Evolutionary conservation across 2,888 invertebrate genomes (phyloP).

Genomic region (Tanytarsus gracilentus): DNA sequence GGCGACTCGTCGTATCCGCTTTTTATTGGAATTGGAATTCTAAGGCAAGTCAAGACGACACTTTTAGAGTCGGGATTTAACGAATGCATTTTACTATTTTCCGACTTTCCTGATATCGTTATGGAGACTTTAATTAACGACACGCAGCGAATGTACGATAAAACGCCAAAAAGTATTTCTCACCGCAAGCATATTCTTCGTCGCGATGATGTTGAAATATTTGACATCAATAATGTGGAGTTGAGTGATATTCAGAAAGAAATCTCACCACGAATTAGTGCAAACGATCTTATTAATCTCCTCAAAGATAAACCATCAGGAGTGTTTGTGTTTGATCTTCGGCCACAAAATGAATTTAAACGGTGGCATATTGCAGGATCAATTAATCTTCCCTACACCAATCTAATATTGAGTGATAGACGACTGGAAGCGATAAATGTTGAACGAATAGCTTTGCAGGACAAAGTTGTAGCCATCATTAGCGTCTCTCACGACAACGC

Average conservation of each 20-base stretch:
- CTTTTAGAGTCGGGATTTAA: conserved; percentile 89
- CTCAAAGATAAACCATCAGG: conserved; percentile 51
- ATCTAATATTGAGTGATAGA: conserved; percentile 60
- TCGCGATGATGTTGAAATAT: conserved; percentile 36
- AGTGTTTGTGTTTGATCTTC: conserved; percentile 59
- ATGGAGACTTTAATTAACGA: conserved; percentile 87
- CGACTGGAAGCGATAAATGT: conserved; percentile 62
- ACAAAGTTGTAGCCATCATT: conserved; percentile 59
- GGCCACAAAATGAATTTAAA: conserved; percentile 60
- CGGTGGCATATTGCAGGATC: conserved; percentile 71
- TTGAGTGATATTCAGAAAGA: conserved; percentile 62
- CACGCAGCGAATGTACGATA: conserved; percentile 74
- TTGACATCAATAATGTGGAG: conserved; percentile 58
- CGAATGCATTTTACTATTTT: conserved; percentile 95
- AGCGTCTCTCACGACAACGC: conserved; percentile 71
- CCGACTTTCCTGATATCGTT: conserved; percentile 96
- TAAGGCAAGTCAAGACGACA: conserved; percentile 76
- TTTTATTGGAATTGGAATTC: conserved; percentile 87
- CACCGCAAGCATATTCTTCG: conserved; percentile 67
- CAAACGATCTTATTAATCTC: conserved; percentile 70
- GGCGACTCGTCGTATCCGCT: conserved; percentile 90
- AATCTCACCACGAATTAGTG: conserved; percentile 74
- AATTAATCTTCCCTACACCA: conserved; percentile 80
- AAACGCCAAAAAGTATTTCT: conserved; percentile 81
- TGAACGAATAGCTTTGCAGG: conserved; percentile 44